These are phyloP conservation scores for Astropecten irregularis DNA, from an alignment of 53 echinoderm and acorn worm genomes.

Conservation along the genomic window DNA sequence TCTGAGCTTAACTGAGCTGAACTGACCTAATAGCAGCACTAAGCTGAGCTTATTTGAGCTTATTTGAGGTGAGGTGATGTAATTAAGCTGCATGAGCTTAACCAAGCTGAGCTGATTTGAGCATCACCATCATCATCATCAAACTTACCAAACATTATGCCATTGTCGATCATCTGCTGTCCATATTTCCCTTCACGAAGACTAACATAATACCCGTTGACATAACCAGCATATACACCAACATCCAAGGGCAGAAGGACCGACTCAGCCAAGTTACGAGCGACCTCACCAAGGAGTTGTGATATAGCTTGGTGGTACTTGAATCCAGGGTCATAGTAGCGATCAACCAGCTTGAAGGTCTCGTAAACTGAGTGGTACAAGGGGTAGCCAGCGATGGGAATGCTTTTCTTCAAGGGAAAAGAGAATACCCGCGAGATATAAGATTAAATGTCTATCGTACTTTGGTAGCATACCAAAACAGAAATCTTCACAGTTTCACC, in stretches of 20 bases:
- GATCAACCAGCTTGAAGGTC: slow-evolving; percentile 61
- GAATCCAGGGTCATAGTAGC: slow-evolving; percentile 79
- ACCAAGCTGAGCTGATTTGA: too few relatives aligned
- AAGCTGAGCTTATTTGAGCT: too few relatives aligned
- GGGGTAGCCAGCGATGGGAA: slow-evolving; percentile 51
- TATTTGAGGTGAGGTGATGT: too few relatives aligned
- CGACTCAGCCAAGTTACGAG: slow-evolving; percentile 72
- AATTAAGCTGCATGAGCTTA: too few relatives aligned
- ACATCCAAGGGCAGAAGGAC: slow-evolving; percentile 77
- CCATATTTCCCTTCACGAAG: slow-evolving; percentile 62
- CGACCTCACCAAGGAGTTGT: slow-evolving; percentile 71
- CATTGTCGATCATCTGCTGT: slow-evolving; percentile 60
- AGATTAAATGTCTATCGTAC: too few relatives aligned
- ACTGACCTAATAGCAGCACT: too few relatives aligned
- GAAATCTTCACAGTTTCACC: too few relatives aligned
- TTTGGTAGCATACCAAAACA: too few relatives aligned
- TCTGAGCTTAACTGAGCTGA: too few relatives aligned
- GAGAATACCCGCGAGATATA: not conserved
- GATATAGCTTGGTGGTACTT: slow-evolving; percentile 68
- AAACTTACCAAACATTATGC: slow-evolving; percentile 72
- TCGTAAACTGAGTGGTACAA: slow-evolving; percentile 90
- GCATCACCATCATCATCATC: too few relatives aligned
- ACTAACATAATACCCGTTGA: slow-evolving; percentile 60
- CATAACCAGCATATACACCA: slow-evolving; percentile 67
- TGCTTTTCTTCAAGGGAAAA: slow-evolving; percentile 2